phyloP scores from a whole-genome alignment of 1,140 invertebrate species.

The Pogonognathellus flavescens region DNA sequence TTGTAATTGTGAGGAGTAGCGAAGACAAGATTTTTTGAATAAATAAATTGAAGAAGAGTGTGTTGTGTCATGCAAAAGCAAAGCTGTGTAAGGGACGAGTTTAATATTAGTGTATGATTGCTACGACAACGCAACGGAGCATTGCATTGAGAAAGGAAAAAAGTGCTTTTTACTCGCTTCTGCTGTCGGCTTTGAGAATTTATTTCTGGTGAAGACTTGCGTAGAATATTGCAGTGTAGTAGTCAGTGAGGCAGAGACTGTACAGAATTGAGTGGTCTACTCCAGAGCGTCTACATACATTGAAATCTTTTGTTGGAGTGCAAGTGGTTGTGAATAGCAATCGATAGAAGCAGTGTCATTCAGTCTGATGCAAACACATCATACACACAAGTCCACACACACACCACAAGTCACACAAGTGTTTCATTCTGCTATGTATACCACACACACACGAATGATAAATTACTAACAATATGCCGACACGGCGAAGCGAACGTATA shows the following conservation, averaged over 20 bases:
- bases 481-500: too few relatives aligned
- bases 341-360: not conserved
- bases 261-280: too few relatives aligned
- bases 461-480: too few relatives aligned
- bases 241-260: too few relatives aligned
- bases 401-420: too few relatives aligned
- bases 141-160: not conserved
- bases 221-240: constrained; percentile 1
- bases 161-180: not conserved
- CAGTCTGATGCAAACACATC: too few relatives aligned
- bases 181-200: constrained; percentile 26
- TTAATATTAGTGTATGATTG: too few relatives aligned
- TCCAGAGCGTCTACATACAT: not conserved
- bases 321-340: constrained; percentile 5
- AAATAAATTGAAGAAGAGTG: constrained; percentile 17
- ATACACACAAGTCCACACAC: too few relatives aligned
- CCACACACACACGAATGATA: too few relatives aligned
- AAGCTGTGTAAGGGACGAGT: not conserved
- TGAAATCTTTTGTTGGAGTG: not conserved
- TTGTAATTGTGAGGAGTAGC: constrained; percentile 27
- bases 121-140: not conserved
- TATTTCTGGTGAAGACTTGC: constrained; percentile 30
- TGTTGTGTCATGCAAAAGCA: not conserved
- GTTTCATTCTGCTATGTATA: too few relatives aligned
- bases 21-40: constrained; percentile 35